A percentile compares a stretch with the other conserved stretches of the same genome.
These are phyloP conservation scores for Pediacus dermestoides DNA, from an alignment of 2,888 invertebrate genomes.

Conservation along the genomic window DNA sequence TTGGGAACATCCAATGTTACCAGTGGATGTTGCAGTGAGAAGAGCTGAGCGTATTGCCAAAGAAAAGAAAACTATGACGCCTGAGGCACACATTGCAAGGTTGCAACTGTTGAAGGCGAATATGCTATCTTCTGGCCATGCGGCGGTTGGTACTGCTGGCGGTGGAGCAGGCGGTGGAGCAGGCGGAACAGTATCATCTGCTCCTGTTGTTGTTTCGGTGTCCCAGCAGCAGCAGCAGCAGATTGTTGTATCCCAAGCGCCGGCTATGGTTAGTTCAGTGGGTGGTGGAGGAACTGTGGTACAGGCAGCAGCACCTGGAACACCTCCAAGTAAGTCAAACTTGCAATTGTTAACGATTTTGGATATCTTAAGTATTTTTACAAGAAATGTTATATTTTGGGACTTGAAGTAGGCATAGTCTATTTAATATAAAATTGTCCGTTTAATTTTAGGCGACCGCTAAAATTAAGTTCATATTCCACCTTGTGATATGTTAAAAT, in stretches of 20 bases:
- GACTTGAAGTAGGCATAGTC: no score
- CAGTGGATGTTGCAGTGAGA: conserved; percentile 74
- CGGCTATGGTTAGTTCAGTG: conserved; percentile 33
- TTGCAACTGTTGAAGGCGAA: conserved; percentile 38
- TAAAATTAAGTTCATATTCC: no score
- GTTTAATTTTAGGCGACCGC: no score
- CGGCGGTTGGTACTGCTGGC: conserved; percentile 1
- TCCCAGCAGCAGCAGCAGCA: conserved; percentile 26
- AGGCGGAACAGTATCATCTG: background rate
- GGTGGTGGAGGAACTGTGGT: conserved; percentile 51
- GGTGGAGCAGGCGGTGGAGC: background rate
- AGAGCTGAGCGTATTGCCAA: conserved; percentile 82
- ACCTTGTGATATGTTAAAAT: no score
- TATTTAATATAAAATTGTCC: no score
- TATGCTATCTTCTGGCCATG: conserved; percentile 16
- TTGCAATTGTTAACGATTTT: no score
- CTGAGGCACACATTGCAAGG: conserved; percentile 40
- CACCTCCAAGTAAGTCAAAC: conserved; percentile 42
- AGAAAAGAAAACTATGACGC: conserved; percentile 62
- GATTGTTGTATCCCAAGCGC: conserved; percentile 26
- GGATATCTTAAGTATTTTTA: no score
- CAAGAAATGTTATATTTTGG: no score
- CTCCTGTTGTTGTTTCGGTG: conserved; percentile 12
- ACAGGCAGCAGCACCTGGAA: conserved; percentile 45
- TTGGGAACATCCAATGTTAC: conserved; percentile 79